Percentiles rank a stretch among this genome's conserved stretches.
phyloP scores from a whole-genome alignment of 2,113 vertebrate species.

The Pygathrix nemaeus region DNA sequence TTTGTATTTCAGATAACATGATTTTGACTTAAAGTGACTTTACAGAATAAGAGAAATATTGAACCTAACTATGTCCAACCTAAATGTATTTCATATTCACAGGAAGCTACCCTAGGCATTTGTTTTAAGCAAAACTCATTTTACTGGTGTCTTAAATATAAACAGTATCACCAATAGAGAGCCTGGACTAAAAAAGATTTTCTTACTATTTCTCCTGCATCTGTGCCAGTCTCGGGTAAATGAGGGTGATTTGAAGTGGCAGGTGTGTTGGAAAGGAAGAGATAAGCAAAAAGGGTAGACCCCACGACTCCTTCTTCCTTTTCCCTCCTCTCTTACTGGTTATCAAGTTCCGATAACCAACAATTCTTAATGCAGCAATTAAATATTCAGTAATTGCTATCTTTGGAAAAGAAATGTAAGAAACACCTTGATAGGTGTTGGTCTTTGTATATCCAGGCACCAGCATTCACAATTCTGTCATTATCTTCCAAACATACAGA shows the following conservation, averaged over 20 bases:
- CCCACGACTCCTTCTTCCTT: not conserved
- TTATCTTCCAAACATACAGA: not conserved
- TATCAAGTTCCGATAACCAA: not conserved
- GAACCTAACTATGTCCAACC: not conserved
- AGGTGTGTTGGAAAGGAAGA: not conserved
- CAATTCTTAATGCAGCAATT: not conserved
- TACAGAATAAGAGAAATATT: constrained; percentile 40
- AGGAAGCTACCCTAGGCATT: not conserved
- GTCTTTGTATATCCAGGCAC: not conserved
- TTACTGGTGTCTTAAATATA: not conserved
- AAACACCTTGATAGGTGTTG: not conserved
- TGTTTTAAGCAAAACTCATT: not conserved
- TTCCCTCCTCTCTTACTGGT: not conserved
- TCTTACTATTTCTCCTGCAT: not conserved
- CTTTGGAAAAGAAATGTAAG: not conserved
- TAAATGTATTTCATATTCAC: not conserved
- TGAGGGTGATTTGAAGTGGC: not conserved
- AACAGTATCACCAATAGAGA: not conserved
- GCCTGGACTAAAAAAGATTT: not conserved
- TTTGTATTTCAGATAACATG: constrained; percentile 48
- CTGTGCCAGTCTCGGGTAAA: not conserved
- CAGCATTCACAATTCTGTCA: not conserved
- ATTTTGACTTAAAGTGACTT: constrained; percentile 30
- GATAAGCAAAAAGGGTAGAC: not conserved
- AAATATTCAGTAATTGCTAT: not conserved